Percentiles rank a stretch among this genome's conserved stretches.
Conservation (phyloP, 1,140 invertebrate genomes). For the Triops longicaudatus region DNA sequence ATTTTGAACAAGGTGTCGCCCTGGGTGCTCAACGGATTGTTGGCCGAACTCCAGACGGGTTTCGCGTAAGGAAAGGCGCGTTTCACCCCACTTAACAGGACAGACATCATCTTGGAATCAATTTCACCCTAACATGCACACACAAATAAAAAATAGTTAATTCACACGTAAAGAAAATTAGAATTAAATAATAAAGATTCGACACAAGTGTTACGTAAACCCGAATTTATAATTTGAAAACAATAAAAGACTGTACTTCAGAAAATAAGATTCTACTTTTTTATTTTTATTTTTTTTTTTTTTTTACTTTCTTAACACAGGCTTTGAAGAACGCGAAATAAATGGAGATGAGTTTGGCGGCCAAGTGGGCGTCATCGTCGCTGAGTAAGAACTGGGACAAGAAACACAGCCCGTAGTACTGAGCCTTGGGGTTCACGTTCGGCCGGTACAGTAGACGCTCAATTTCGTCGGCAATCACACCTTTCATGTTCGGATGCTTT, state of each 20-base stretch:
- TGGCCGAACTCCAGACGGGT: constrained; percentile 45
- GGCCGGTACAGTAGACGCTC: constrained; percentile 73
- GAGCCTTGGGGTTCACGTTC: constrained; percentile 72
- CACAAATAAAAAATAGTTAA: constrained; percentile 23
- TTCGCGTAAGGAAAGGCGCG: constrained; percentile 71
- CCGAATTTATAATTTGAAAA: too few relatives aligned
- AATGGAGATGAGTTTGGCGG: constrained; percentile 72
- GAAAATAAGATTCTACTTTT: too few relatives aligned
- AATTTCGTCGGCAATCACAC: constrained; percentile 73
- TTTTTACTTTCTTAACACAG: constrained; percentile 60
- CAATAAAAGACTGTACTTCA: too few relatives aligned
- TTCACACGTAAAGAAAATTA: too few relatives aligned
- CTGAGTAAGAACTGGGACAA: constrained; percentile 68
- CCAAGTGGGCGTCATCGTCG: constrained; percentile 63
- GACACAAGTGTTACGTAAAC: too few relatives aligned
- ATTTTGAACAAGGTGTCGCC: constrained; percentile 79
- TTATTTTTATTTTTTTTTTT: background rate
- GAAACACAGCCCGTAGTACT: constrained; percentile 91
- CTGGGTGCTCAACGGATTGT: constrained; percentile 50
- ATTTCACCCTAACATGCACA: constrained; percentile 62
- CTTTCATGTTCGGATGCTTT: constrained; percentile 86
- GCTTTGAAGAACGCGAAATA: constrained; percentile 96
- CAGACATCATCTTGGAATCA: constrained; percentile 84
- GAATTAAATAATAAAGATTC: too few relatives aligned
- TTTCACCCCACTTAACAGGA: constrained; percentile 78